Base-by-base conservation (phyloP, 2,113 vertebrate species). In the Pongo abelii region DNA sequence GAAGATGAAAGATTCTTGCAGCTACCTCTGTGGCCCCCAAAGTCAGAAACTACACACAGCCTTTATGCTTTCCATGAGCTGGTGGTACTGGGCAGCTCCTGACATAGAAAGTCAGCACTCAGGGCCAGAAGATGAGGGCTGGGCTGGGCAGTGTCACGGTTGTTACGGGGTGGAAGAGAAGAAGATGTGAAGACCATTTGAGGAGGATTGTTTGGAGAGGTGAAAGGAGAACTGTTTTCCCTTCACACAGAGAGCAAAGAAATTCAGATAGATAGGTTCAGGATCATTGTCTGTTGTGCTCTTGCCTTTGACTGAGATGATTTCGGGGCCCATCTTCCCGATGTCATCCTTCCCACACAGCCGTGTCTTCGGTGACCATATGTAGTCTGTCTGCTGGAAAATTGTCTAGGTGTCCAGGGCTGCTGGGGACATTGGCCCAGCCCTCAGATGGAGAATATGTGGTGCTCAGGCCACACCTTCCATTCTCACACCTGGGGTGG, bases 401-500 rank as follows among this genome's bases (percentile, higher is more conserved):
- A n/a, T 20, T 69, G 32, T 75, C 25, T 46, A 12, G 16, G 69
- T n/a, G 52, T 20, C 55, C n/a, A 78, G 67, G 13, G 30, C 17
- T 52, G n/a, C 6, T 11, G 1, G 70, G 78, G 35, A 14, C 64
- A 5, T 0, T 32, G 18, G 8, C 12, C 12, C 32, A 1, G 0
- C 13, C 40, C 1, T n/a, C 35, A 11, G 32, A 27, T n/a, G 35
- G 57, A 25, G 40, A 30, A 11, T 25, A 2, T 4, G 69, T 86
- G 78, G 32, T 13, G 25, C 11, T 81, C 40, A 22, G 22, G 4
- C 30, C 17, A 32, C 2, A 6, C 8, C 11, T 40, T 40, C 43
- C 50, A 0, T 7, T 12, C 6, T 2, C 43, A 32, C 27, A 64
- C 20, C 59, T n/a, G 25, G 6, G 35, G 40, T 30, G 32, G n/a